Evolutionary conservation across 1,140 invertebrate species (phyloP), one percentile per base, ranked within the genome.

Genomic region (Brachionus manjavacas): DNA sequence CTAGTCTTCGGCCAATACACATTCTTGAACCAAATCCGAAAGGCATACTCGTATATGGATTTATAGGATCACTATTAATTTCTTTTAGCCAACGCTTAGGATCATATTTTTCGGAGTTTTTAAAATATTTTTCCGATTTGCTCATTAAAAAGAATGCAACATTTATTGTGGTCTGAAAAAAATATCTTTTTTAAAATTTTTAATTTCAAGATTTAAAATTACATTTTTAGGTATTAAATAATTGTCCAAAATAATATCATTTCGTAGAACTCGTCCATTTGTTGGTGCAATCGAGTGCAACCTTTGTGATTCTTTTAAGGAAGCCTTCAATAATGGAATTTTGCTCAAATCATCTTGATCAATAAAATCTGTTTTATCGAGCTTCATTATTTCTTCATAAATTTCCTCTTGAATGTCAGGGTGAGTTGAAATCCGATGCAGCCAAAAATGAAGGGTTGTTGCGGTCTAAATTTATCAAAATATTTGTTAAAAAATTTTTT

Each of bases 11-110:
- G 1, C 95, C 95, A 66, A 96, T 94, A 86, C 96, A 97, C 9
- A 93, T 92, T 84, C 96, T 90, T 31, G 94, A 91, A 0, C 96
- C 96, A 88, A 95, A 94, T 0, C 95, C 95, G 89, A 97, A 97
- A 1, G 95, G 95, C 60, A 96, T 87, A 4, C 93, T 91, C 4
- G 94, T 88, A 88, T 93, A 96, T 0, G 95, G 95, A 90, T 94
- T 92, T 64, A 92, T 87, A 12, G 91, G 89, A 86, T 91, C 91
- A 16, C 94, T 91, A 20, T 76, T 20, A 76, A 23, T 76, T 76
- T 76, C 72, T 76, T 46, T 76, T 3, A 88, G 55, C 88, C 88
- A 89, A 28, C 88, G 84, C 39, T 89, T 87, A 14, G 88, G 88
- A 23, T 86, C 85, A 80, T 87, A 89, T 46, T 86, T 72, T 28